phyloP scores from a whole-genome alignment of 1,140 invertebrate genomes.

The Rhagoletis zephyria region DNA sequence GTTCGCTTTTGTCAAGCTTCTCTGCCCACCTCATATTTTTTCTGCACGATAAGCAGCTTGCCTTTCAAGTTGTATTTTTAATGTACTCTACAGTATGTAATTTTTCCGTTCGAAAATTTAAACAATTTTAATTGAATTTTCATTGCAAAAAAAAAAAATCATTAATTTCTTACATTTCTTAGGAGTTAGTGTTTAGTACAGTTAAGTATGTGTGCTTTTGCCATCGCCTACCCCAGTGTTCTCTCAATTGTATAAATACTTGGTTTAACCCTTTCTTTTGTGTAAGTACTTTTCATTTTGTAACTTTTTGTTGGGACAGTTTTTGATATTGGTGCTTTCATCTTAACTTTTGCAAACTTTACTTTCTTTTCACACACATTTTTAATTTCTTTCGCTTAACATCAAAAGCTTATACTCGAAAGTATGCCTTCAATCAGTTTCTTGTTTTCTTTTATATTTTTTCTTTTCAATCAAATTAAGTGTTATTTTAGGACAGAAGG shows the following conservation, averaged over 20 bases:
- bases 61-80: neutral
- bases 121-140: conserved; percentile 43
- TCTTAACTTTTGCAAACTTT: neutral
- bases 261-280: no score
- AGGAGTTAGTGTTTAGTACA: no score
- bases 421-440: neutral
- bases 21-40: neutral
- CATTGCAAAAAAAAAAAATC: neutral
- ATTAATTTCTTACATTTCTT: no score
- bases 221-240: no score
- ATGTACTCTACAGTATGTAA: neutral
- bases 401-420: neutral
- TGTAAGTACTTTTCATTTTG: no score
- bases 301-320: no score
- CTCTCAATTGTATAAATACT: no score
- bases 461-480: neutral
- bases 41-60: neutral
- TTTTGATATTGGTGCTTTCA: neutral
- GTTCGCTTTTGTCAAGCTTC: neutral
- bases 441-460: no score
- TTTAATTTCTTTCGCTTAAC: no score
- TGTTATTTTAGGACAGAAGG: neutral
- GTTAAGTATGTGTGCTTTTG: no score
- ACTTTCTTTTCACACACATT: neutral
- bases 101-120: neutral